Percentiles rank a stretch among this genome's conserved stretches.
These are phyloP conservation scores for Mohoua ochrocephala DNA, from an alignment of 2,113 vertebrate genomes.

Conservation along the genomic window DNA sequence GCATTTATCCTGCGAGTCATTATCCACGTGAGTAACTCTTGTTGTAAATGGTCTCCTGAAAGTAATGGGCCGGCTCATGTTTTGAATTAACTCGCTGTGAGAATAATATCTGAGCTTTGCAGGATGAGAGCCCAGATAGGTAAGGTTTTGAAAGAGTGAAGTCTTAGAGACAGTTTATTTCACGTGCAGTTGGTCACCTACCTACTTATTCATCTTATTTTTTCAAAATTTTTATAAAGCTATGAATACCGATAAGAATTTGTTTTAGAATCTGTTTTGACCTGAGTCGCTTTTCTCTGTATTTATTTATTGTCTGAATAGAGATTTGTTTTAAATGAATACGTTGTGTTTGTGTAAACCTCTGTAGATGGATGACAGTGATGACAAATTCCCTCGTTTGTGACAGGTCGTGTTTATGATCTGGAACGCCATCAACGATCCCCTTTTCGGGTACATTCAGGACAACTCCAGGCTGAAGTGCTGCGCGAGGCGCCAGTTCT, in stretches of 20 bases:
- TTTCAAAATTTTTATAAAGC: background rate
- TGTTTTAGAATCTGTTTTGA: background rate
- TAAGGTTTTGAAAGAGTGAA: background rate
- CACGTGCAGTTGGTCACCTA: background rate
- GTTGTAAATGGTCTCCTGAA: background rate
- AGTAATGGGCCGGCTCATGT: background rate
- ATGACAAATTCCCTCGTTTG: background rate
- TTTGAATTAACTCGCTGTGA: background rate
- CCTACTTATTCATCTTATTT: background rate
- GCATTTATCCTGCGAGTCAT: background rate
- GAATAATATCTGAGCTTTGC: background rate
- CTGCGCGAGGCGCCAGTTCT: conserved; percentile 72
- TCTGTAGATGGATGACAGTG: background rate
- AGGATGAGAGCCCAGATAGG: background rate
- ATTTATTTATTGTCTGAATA: background rate
- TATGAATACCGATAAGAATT: background rate
- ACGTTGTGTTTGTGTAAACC: background rate
- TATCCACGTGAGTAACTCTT: background rate
- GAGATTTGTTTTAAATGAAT: background rate
- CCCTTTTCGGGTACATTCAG: conserved; percentile 86
- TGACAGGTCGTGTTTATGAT: conserved; percentile 85
- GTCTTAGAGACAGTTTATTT: background rate
- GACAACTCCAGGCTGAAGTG: conserved; percentile 73
- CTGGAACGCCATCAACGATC: conserved; percentile 87
- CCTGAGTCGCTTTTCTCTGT: background rate